These are phyloP conservation scores for Himalopsyche tibetana DNA, from an alignment of 2,888 invertebrate genomes.

Conservation along the genomic window DNA sequence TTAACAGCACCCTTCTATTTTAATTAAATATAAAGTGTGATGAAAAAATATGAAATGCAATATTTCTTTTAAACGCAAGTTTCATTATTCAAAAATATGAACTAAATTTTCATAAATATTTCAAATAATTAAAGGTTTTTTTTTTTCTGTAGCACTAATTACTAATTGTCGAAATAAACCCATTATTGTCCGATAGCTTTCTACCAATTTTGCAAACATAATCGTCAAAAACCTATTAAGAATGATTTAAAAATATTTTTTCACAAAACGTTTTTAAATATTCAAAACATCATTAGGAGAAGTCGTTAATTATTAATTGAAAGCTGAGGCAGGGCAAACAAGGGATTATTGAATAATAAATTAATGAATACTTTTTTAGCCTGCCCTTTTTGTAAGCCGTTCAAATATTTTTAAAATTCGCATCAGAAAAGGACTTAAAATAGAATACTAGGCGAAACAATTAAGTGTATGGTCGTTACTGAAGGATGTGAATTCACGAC, in stretches of 20 bases:
- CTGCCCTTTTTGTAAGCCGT: neutral
- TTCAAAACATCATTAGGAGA: slow-evolving; percentile 5
- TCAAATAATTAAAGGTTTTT: too few relatives aligned
- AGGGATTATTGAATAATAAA: neutral
- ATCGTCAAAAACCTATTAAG: neutral
- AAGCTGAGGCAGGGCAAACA: neutral
- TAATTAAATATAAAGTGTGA: too few relatives aligned
- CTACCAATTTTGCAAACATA: neutral
- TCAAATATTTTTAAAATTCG: neutral
- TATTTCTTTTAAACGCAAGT: too few relatives aligned
- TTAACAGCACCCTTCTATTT: neutral
- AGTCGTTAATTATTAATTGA: neutral
- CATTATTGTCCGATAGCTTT: too few relatives aligned
- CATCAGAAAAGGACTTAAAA: neutral
- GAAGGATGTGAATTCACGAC: too few relatives aligned
- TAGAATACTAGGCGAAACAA: too few relatives aligned
- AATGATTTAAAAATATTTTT: neutral
- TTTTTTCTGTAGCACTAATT: too few relatives aligned
- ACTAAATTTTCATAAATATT: too few relatives aligned
- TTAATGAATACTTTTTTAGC: neutral
- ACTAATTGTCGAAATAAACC: too few relatives aligned
- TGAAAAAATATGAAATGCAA: too few relatives aligned
- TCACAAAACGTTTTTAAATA: neutral
- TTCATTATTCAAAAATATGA: too few relatives aligned
- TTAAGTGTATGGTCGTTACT: too few relatives aligned